Conservation (phyloP, 2,113 vertebrate genomes). For the Puntigrus tetrazona region DNA sequence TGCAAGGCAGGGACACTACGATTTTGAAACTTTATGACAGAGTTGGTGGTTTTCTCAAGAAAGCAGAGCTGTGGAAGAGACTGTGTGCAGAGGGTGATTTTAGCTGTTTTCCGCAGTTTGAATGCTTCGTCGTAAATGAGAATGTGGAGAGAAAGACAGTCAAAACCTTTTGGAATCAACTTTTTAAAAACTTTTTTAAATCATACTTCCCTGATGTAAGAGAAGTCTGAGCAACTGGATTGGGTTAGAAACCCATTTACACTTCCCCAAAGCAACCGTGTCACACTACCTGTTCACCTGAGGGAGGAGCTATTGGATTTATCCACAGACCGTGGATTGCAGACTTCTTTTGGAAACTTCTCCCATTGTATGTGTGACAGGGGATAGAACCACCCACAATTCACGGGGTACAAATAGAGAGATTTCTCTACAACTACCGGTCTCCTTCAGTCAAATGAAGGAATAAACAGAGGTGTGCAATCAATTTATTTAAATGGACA, state of each 20-base stretch:
- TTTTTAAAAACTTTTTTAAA: no score
- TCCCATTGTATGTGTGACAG: no score
- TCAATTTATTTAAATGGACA: no score
- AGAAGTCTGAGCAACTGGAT: conserved; percentile 1
- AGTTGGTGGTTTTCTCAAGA: neutral
- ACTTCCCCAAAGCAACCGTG: neutral
- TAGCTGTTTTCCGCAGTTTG: conserved; percentile 15
- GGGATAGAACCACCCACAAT: no score
- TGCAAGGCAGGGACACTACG: conserved; percentile 14
- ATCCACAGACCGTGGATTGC: neutral
- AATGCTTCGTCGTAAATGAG: neutral
- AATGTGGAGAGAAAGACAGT: conserved; percentile 15
- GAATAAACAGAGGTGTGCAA: no score
- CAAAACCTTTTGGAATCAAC: no score
- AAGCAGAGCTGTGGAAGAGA: neutral
- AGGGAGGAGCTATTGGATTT: neutral
- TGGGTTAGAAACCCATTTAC: neutral
- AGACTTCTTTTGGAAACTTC: neutral
- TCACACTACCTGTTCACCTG: neutral
- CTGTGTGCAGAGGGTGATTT: neutral
- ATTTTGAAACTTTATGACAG: conserved; percentile 4
- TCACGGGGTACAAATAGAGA: no score
- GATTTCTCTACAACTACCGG: no score
- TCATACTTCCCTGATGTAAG: neutral
- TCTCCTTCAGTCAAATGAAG: no score